Evolutionary conservation across 2,797 vertebrate species (phyloP).

Genomic region (Rhabdomys pumilio): DNA sequence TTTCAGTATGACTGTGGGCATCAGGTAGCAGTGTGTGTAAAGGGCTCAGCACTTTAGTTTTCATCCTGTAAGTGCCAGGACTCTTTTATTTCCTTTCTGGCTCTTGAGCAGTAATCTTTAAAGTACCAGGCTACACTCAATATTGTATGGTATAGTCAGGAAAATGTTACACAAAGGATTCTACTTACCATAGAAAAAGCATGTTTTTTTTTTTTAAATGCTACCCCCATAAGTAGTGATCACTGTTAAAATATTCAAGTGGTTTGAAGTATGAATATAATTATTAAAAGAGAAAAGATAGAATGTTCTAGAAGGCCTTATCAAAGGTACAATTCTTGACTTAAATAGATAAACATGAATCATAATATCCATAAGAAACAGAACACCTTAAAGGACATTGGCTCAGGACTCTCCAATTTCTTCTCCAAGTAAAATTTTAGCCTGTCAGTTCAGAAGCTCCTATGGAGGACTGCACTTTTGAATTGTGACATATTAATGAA

Average conservation of each 20-base stretch:
- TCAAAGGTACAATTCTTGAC: background rate
- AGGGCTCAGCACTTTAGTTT: background rate
- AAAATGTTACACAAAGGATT: background rate
- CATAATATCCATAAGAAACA: background rate
- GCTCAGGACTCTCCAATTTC: constrained; percentile 16
- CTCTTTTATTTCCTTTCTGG: background rate
- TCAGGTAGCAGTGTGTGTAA: background rate
- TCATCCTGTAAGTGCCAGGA: background rate
- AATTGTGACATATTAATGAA: background rate
- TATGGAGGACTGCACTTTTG: background rate
- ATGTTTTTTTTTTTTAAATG: background rate
- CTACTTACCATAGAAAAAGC: background rate
- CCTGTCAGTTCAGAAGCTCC: background rate
- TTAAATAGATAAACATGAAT: background rate
- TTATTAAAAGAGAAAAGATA: background rate
- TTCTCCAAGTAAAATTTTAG: background rate
- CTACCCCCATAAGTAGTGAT: background rate
- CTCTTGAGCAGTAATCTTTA: background rate
- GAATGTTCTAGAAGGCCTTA: background rate
- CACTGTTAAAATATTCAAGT: background rate
- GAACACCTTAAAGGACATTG: constrained; percentile 15
- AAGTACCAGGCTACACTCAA: background rate
- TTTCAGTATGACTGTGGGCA: background rate
- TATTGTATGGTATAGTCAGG: background rate
- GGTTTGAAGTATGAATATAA: background rate